These are phyloP conservation scores for Sinopyrophorus schimmeli DNA, from an alignment of 2,888 invertebrate species.

Conservation along the genomic window DNA sequence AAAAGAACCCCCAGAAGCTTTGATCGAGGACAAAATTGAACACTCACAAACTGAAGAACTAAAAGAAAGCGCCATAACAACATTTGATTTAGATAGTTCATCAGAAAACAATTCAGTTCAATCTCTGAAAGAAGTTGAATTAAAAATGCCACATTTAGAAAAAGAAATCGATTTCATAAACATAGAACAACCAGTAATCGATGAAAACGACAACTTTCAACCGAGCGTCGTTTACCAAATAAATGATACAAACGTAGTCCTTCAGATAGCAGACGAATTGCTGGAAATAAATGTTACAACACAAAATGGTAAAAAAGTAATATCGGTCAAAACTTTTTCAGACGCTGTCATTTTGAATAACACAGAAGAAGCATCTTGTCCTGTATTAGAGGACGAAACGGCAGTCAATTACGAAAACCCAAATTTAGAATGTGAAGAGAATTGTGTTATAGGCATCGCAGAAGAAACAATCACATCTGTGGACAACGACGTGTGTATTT, in stretches of 20 bases:
- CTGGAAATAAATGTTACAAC: conserved; percentile 33
- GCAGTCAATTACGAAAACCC: neutral
- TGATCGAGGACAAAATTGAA: too few species aligned
- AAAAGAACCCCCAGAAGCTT: too few species aligned
- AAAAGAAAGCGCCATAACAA: too few species aligned
- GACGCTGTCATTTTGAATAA: conserved; percentile 24
- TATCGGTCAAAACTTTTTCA: conserved; percentile 30
- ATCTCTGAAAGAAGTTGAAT: too few species aligned
- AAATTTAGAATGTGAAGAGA: neutral
- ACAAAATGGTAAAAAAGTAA: conserved; percentile 33
- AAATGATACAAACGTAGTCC: conserved; percentile 25
- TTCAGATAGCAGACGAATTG: conserved; percentile 35
- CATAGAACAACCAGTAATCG: neutral
- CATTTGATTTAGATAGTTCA: too few species aligned
- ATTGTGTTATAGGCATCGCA: conserved; percentile 5
- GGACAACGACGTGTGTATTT: conserved; percentile 19
- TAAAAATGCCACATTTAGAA: too few species aligned
- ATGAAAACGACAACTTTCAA: conserved; percentile 8
- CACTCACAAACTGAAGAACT: too few species aligned
- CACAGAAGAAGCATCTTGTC: conserved; percentile 7
- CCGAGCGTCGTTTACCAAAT: conserved; percentile 23
- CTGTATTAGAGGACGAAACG: conserved; percentile 1
- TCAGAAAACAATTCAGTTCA: too few species aligned
- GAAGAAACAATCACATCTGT: conserved; percentile 6
- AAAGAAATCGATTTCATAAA: neutral